Base-by-base conservation (phyloP, 64 coral and sea anemone genomes). In the Porites australiensis region DNA sequence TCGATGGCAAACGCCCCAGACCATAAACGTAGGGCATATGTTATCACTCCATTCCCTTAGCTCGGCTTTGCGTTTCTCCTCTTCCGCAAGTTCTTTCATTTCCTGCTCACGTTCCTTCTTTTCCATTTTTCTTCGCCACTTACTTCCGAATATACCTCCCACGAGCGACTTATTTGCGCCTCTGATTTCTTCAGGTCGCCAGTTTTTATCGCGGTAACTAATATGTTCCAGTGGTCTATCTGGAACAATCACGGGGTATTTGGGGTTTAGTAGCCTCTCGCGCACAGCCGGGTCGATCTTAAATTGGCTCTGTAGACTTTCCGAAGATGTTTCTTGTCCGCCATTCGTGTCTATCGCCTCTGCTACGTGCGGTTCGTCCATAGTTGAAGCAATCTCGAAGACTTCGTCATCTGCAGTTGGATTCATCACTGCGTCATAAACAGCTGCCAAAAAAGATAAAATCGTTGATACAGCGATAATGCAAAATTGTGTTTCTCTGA, bases 11-110 rank as follows among this genome's bases (percentile, higher is more conserved):
- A 60, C 70, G 10, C 70, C 86, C 86, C 69, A 88, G 14, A 88
- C 72, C 86, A 88, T 88, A 19, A 88, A 88, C 13, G 69, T 77
- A 59, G 69, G 86, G 13, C 86, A 88, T 43, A 87, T 87, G 3
- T 87, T 73, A 8, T 88, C 86, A 8, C 63, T 14, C 13, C 44
- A 47, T 9, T 50, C 37, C 44, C 52, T 13, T 2, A 68, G 13
- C 3, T 6, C 44, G 3, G 45, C 44, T 19, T 62, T 43, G 2
- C 59, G 18, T 4, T 19, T 22, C 6, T 84, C 63, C 13, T 84
- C 63, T n/a, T 84, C 61, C 2, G 62, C 62, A 13, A 50, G 45
- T 68, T 84, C 47, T 48, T 64, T 19, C 8, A 51, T 48, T 50
- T 84, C 47, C 49, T 15, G 7, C 44, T 84, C n/a, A 5, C 49